Evolutionary conservation across 2,888 invertebrate species (phyloP), one percentile per base, ranked within the genome.

Genomic region (Plagodis pulveraria): DNA sequence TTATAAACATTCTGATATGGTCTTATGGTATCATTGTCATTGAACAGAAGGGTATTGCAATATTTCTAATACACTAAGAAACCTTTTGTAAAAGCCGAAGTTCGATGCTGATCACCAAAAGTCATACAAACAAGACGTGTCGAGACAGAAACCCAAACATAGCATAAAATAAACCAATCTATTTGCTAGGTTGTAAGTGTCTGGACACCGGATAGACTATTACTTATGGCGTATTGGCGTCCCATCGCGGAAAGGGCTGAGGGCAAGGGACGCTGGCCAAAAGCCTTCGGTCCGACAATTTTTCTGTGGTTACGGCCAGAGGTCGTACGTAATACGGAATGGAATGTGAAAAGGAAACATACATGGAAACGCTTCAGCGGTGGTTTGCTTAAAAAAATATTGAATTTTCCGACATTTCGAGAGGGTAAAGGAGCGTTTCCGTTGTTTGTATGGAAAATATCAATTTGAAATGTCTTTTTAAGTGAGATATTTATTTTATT

Each of bases 171-270:
- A 64, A 64, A 61, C 43, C 60, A 64, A 65, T 67, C 62, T 67
- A 61, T 67, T 67, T 67, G 64, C 57, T 58, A 69, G 69, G 61
- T 58, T 63, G 69, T 61, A 62, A 64, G 65, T 62, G 71, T 70
- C 70, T 72, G 74, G 73, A 72, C 74, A 72, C 59, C 62, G 63
- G 58, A 62, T 67, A 56, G 60, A 63, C 60, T 59, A 76, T 81
- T 77, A 77, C 71, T 77, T 74, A 76, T 76, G 70, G 71, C 67
- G 62, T 71, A 74, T 74, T 70, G 73, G 66, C 65, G 63, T 66
- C 66, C 63, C 69, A 62, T 71, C 66, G 62, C 71, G 74, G 74
- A 74, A 77, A 77, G 76, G 77, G 74, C 69, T 75, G 69, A 72
- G 67, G 62, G 61, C 40, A 74, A 76, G 58, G 58, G 58, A 61